Base-by-base conservation (phyloP, 2,888 invertebrate genomes). In the Polydrusus tereticollis region DNA sequence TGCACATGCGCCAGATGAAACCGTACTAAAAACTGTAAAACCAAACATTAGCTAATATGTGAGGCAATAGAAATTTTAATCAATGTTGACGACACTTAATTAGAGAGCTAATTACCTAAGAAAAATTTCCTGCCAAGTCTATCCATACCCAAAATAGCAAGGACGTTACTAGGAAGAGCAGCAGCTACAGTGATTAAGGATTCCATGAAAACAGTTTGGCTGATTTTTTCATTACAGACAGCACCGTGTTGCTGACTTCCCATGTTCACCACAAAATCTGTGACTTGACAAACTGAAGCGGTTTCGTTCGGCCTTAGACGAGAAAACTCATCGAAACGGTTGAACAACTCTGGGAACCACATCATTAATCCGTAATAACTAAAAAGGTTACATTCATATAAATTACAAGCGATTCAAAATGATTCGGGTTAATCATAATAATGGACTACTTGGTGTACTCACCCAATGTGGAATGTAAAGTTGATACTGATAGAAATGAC, bases 291-390 rank as follows among this genome's bases (percentile, higher is more conserved):
- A 67, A 94, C 93, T 77, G 90, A 90, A 0, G 92, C 91, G 60
- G 89, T 88, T 57, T 88, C 87, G 78, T 89, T 90, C 60, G 92
- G 91, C 85, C 93, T 90, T 33, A 88, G 87, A 63, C 89, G 88
- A 60, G 91, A 89, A 86, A 90, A 95, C 83, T 94, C 93, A 86
- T 95, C 94, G 84, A 94, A 95, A 57, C 96, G 92, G 84, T 94
- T 94, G 87, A 97, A 97, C 82, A 97, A 89, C 86, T 97, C 96
- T 0, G 97, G 97, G 87, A 97, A 96, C 97, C 97, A 97, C 94
- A 97, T 95, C 94, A 96, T 96, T 65, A 97, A 88, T 45, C 97
- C 97, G 84, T 97, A 97, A 85, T 96, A 97, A 68, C 94, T 93
- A 85, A 8, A 85, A 80, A 36, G 12, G n/a, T 36, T 36, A 36